Evolutionary conservation across 2,113 vertebrate genomes (phyloP).

Genomic region (Tetraodon nigroviridis): DNA sequence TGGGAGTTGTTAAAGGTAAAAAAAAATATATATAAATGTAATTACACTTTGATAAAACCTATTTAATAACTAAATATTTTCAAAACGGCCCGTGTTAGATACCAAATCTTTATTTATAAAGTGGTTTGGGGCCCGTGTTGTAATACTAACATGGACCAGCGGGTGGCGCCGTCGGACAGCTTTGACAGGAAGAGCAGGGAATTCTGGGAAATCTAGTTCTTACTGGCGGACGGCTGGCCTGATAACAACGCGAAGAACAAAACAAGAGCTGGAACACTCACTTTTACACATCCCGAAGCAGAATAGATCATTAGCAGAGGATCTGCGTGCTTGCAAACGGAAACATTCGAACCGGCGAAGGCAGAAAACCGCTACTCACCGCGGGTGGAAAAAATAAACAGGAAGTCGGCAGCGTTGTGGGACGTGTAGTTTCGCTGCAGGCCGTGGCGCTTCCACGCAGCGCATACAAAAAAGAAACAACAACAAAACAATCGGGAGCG

Average conservation of each 20-base stretch:
- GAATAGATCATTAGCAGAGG: not conserved
- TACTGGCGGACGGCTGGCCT: constrained; percentile 13
- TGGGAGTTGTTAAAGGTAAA: no score
- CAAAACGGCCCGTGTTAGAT: not conserved
- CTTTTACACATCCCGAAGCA: constrained; percentile 10
- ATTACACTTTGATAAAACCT: no score
- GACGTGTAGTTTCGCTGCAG: constrained; percentile 84
- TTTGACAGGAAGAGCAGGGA: constrained; percentile 25
- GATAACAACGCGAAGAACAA: constrained; percentile 41
- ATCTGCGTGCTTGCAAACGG: not conserved
- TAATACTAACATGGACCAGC: constrained; percentile 9
- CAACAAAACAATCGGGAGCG: constrained; percentile 56
- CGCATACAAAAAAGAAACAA: constrained; percentile 71
- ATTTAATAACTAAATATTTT: not conserved
- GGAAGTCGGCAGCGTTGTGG: constrained; percentile 86
- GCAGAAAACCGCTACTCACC: constrained; percentile 16
- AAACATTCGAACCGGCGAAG: not conserved
- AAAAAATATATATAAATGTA: no score
- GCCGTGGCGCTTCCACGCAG: constrained; percentile 69
- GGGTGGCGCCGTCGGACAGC: constrained; percentile 12
- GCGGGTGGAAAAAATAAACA: constrained; percentile 63
- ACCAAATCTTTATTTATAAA: no score
- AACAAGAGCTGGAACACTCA: constrained; percentile 17
- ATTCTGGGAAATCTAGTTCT: constrained; percentile 65
- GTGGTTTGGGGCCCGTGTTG: no score